Evolutionary conservation across 2,888 invertebrate genomes (phyloP), one percentile per base, ranked within the genome.

Genomic region (Charanyca ferruginea): DNA sequence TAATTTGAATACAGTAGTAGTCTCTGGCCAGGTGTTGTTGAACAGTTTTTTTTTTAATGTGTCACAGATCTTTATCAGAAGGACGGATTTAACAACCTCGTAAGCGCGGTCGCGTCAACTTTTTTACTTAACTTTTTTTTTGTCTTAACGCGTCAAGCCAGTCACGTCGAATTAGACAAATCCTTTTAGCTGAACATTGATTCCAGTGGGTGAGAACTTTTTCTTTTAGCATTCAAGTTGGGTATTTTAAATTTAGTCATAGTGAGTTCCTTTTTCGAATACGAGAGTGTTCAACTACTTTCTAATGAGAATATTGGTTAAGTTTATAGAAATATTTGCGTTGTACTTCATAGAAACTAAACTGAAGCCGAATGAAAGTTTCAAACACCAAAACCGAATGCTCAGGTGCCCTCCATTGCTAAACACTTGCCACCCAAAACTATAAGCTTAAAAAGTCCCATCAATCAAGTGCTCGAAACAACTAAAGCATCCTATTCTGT

Each of bases 1-100:
- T 68, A 75, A 94, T 95, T 95, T 94, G 89, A 94, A 95, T 94
- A 95, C 95, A 94, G 95, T 94, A 94, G 95, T 94, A 95, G 95
- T 91, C 89, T 68, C 57, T 54, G 51, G 41, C 82, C 80, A 80
- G 82, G 79, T 82, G 82, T 61, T 45, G 55, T 74, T 49, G 86
- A 85, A 86, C 87, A 86, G 80, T 89, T 87, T 89, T 88, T 87
- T 86, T 87, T 87, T 86, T 83, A 69, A 93, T 88, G 92, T 95
- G 94, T 94, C 95, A 94, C 94, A 90, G 95, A 94, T 95, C 91
- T 91, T 92, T 94, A 94, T 94, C 95, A 85, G 85, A 71, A 88
- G 90, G 91, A 88, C 85, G 93, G 93, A 91, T 92, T 95, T 94
- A 93, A 94, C 92, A 92, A 93, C 90, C 90, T 92, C 92, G 91